Percentiles rank a stretch among this genome's conserved stretches.
Conservation (phyloP, 1,140 invertebrate species). For the Drosophila grimshawi region DNA sequence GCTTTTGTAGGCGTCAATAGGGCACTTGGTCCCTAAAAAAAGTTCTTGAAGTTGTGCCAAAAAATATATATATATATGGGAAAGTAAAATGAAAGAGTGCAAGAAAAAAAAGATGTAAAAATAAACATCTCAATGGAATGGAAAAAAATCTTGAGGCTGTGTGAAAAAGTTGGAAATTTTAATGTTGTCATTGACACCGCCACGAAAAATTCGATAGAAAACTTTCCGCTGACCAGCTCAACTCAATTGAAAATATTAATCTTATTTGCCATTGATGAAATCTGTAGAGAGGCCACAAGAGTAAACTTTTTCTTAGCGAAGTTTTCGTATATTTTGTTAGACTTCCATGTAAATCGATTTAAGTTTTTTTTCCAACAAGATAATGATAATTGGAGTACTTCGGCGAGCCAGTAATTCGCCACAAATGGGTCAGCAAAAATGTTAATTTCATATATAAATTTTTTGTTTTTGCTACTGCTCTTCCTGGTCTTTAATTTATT, state of each 20-base stretch:
- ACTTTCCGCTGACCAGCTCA: slow-evolving; percentile 14
- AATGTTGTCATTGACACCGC: slow-evolving; percentile 43
- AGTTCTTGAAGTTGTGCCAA: slow-evolving; percentile 68
- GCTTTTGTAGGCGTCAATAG: slow-evolving; percentile 53
- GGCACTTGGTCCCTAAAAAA: slow-evolving; percentile 40
- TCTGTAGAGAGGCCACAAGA: slow-evolving; percentile 17
- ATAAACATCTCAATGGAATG: slow-evolving; percentile 26
- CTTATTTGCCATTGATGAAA: slow-evolving; percentile 43
- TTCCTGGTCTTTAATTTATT: neutral
- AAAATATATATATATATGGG: neutral
- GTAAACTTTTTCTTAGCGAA: slow-evolving; percentile 8
- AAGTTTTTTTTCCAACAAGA: slow-evolving; percentile 16
- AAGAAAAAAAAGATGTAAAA: slow-evolving; percentile 17
- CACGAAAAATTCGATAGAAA: slow-evolving; percentile 18
- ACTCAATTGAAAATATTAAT: slow-evolving; percentile 39
- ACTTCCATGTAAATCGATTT: slow-evolving; percentile 19
- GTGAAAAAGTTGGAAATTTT: slow-evolving; percentile 20
- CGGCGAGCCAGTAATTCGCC: neutral
- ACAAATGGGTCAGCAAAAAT: neutral
- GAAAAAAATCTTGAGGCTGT: slow-evolving; percentile 37
- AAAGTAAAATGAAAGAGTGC: slow-evolving; percentile 21
- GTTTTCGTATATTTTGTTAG: slow-evolving; percentile 11
- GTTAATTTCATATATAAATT: no score
- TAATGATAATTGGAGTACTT: slow-evolving; percentile 2
- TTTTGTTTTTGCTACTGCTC: no score